phyloP scores from a whole-genome alignment of 2,113 vertebrate genomes.

The Isichthys henryi region DNA sequence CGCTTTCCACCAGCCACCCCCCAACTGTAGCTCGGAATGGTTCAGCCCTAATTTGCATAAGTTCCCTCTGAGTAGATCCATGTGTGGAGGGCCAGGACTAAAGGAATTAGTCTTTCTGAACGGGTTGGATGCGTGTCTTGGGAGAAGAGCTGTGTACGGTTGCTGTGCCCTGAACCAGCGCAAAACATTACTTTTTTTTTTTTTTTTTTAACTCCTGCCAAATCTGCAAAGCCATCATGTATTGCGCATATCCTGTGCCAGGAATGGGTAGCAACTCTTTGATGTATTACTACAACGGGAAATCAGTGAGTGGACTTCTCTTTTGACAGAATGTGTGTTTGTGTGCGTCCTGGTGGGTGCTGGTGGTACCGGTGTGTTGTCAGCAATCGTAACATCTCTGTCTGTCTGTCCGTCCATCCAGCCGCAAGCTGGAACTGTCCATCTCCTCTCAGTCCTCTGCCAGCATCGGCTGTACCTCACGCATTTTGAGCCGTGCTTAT shows the following conservation, averaged over 20 bases:
- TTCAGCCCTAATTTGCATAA: conserved; percentile 93
- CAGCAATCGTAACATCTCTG: not conserved
- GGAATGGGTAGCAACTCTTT: conserved; percentile 92
- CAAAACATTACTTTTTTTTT: conserved; percentile 27
- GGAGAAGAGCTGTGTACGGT: conserved; percentile 58
- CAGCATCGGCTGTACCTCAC: not conserved
- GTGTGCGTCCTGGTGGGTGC: conserved; percentile 40
- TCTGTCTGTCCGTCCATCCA: not conserved
- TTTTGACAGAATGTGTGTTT: conserved; percentile 27
- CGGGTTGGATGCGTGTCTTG: conserved; percentile 72
- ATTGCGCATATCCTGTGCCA: conserved; percentile 93
- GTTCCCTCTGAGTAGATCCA: conserved; percentile 84
- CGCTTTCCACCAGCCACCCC: conserved; percentile 45
- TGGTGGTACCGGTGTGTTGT: conserved; percentile 18
- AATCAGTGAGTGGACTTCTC: conserved; percentile 77
- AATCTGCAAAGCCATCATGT: conserved; percentile 66
- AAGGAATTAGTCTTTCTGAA: conserved; percentile 72
- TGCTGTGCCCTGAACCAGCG: conserved; percentile 45
- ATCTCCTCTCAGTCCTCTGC: not conserved
- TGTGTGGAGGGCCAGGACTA: conserved; percentile 75
- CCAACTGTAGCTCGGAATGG: conserved; percentile 61
- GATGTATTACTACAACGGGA: conserved; percentile 98
- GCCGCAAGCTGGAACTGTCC: not conserved
- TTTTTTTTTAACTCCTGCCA: not conserved
- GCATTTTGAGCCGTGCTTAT: conserved; percentile 40